Evolutionary conservation across 2,113 vertebrate genomes (phyloP).

Genomic region (Rhinoderma darwinii): DNA sequence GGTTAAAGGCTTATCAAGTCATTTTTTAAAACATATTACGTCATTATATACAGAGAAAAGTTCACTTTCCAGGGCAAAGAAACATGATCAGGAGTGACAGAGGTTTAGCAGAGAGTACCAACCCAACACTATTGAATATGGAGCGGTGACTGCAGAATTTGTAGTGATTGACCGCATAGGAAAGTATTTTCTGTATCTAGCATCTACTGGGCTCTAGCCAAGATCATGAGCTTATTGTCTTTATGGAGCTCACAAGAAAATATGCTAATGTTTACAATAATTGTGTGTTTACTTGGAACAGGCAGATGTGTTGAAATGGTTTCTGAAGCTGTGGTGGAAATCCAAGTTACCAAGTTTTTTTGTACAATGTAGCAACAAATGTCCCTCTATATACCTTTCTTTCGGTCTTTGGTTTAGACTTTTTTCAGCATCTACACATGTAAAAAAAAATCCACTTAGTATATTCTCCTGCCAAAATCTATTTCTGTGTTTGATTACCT

Average conservation of each 20-base stretch:
- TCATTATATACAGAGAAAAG: background rate
- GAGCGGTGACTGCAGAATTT: background rate
- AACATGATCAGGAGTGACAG: background rate
- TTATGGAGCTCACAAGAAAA: slow-evolving; percentile 24
- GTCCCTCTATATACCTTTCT: slow-evolving; percentile 17
- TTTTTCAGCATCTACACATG: slow-evolving; percentile 31
- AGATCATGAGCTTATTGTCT: slow-evolving; percentile 6
- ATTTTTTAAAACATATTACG: background rate
- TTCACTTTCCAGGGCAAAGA: background rate
- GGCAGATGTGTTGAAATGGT: slow-evolving; percentile 29
- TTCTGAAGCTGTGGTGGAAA: slow-evolving; percentile 23
- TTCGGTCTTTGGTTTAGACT: slow-evolving; percentile 10
- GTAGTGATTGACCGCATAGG: slow-evolving; percentile 4
- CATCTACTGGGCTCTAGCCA: background rate
- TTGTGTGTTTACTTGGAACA: slow-evolving; percentile 14
- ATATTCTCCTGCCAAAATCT: slow-evolving; percentile 54
- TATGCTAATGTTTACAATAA: slow-evolving; percentile 26
- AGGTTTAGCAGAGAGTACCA: background rate
- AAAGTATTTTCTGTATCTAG: slow-evolving; percentile 21
- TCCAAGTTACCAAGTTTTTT: slow-evolving; percentile 74
- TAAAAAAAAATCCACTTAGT: slow-evolving; percentile 38
- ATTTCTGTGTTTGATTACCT: slow-evolving; percentile 57
- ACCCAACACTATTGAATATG: background rate
- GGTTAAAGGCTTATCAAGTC: background rate
- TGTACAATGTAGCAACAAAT: background rate